Evolutionary conservation across 2,888 invertebrate genomes (phyloP), one percentile per base, ranked within the genome.

Genomic region (Drosophila paramelanica): DNA sequence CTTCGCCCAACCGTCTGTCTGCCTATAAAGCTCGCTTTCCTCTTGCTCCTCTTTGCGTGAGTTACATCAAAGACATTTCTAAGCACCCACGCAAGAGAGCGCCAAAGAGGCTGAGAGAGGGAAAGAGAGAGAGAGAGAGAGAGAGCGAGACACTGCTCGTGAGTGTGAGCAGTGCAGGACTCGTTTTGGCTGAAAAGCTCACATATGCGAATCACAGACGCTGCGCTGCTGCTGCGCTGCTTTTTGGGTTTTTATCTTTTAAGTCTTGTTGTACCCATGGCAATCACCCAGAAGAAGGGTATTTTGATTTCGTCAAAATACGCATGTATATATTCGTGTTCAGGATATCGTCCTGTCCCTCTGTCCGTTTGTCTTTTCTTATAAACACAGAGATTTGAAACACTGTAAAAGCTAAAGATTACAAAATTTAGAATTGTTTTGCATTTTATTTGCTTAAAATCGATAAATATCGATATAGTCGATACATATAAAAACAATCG

Each of bases 161-260:
- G 47, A 27, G 66, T 20, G 17, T 10, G n/a, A 3, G 14, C 7
- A 20, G 66, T 39, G 46, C 5, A 33, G 43, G 43, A 46, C 46
- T 43, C 31, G 36, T 50, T 14, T 43, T 14, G 23, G 17, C 52
- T 45, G 13, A 41, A 65, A 65, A 67, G 45, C 57, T 75, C 59
- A 75, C 60, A 56, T 75, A 56, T 75, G 75, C 43, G 76, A 79
- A 75, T 69, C 80, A 68, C 52, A 64, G 62, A 14, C 36, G 53
- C 67, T 43, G 56, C 64, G 50, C 50, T 50, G 56, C 25, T 23
- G 36, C 36, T 36, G 33, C 33, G 33, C 33, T 33, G 33, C 11
- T 33, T 33, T 33, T 2, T 3, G 33, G 11, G 33, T 33, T 33
- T 33, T 33, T 5, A 33, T 11, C 11, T 33, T 33, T 33, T 33